Percentiles rank a stretch among this genome's conserved stretches.
Conservation (phyloP, 2,797 vertebrate species). For the Clarias fuscus region DNA sequence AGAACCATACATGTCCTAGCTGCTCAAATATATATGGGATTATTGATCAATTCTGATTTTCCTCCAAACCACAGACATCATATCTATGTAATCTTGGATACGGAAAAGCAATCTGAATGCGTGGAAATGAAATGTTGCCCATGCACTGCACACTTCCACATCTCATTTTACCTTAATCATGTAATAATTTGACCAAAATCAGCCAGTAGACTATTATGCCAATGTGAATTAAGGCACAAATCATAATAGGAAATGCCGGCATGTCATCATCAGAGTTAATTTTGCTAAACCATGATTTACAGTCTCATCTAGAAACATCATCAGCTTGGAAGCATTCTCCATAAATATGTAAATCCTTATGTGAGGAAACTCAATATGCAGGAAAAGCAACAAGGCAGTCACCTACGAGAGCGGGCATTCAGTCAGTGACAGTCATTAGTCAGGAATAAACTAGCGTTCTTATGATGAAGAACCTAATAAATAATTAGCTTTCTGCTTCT, state of each 20-base stretch:
- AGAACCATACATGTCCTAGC: background rate
- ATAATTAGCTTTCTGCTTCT: constrained; percentile 47
- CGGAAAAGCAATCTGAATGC: constrained; percentile 5
- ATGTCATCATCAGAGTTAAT: constrained; percentile 19
- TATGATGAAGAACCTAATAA: constrained; percentile 44
- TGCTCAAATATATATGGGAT: background rate
- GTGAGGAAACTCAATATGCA: constrained; percentile 37
- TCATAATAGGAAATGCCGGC: constrained; percentile 17
- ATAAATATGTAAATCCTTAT: constrained; percentile 50
- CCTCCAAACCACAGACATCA: background rate
- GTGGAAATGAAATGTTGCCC: constrained; percentile 19
- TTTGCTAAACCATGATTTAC: constrained; percentile 39
- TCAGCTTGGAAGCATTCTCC: constrained; percentile 20
- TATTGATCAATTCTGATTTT: background rate
- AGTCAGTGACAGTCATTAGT: constrained; percentile 49
- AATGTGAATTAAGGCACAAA: constrained; percentile 24
- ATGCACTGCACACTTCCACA: background rate
- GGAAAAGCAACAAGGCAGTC: constrained; percentile 25
- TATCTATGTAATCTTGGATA: background rate
- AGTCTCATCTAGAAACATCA: constrained; percentile 34
- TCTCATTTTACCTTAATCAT: constrained; percentile 23
- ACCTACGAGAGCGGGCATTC: constrained; percentile 30
- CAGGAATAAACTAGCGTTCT: constrained; percentile 41
- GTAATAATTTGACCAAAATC: constrained; percentile 15
- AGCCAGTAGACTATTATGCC: constrained; percentile 22